Evolutionary conservation across 2,888 invertebrate species (phyloP).

Genomic region (Coelopa pilipes): DNA sequence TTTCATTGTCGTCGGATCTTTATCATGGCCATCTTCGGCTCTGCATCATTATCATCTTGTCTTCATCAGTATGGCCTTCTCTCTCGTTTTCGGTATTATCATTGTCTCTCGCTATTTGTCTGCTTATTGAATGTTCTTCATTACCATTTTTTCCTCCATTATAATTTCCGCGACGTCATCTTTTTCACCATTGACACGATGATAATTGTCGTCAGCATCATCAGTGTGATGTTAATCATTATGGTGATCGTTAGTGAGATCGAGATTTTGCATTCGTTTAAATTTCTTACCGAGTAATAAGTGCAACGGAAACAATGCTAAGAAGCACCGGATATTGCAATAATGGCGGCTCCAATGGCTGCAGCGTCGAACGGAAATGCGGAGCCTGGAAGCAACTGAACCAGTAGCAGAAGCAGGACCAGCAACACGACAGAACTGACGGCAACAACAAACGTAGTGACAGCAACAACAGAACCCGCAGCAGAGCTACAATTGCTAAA

Average conservation of each 20-base stretch:
- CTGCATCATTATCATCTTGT: neutral
- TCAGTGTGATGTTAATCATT: neutral
- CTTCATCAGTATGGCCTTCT: neutral
- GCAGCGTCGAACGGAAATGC: neutral
- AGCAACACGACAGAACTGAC: neutral
- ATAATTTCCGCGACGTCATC: too few relatives aligned
- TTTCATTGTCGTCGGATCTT: neutral
- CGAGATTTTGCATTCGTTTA: too few relatives aligned
- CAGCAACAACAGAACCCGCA: neutral
- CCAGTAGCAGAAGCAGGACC: neutral
- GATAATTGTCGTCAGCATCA: neutral
- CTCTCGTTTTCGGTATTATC: neutral
- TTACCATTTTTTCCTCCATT: too few relatives aligned
- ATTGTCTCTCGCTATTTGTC: neutral
- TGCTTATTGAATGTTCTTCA: too few relatives aligned
- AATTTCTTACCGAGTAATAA: neutral
- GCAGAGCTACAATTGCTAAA: neutral
- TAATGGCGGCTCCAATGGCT: conserved; percentile 11
- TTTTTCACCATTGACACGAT: too few relatives aligned
- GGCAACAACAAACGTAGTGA: neutral
- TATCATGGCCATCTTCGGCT: neutral
- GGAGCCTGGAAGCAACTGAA: conserved; percentile 4
- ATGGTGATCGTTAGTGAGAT: neutral
- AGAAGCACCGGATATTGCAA: conserved; percentile 19
- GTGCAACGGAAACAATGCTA: conserved; percentile 9